Evolutionary conservation across 2,113 vertebrate genomes (phyloP), one percentile per base, ranked within the genome.

Genomic region (Euleptes europaea): DNA sequence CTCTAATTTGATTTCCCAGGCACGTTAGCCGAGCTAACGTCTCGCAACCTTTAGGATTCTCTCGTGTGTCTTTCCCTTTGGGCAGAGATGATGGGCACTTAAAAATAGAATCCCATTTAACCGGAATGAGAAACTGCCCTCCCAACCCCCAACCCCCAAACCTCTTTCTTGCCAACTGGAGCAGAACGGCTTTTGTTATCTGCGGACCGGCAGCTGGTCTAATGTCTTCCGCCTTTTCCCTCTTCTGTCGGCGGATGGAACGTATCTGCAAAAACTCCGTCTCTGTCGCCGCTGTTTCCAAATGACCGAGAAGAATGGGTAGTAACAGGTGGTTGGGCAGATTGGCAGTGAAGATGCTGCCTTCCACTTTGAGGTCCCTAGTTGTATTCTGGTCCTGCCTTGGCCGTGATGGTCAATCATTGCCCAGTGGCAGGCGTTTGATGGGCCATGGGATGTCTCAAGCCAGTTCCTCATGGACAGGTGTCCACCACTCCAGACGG

Each of bases 301-400:
- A 26, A 3, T 1, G 1, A 40, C 0, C 0, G 33, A 79, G 73
- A 3, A 1, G 75, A 42, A 28, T 13, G 0, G 3, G 2, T 19
- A 82, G 54, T 1, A 75, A 86, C 93, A 93, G 89, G 92, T 92
- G 92, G 89, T 0, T 83, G 0, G 28, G 88, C 92, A 94, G 92
- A 90, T 89, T 89, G 93, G 88, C 0, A 15, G 87, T 35, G 72
- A 85, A 85, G 88, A 66, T 0, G 1, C 54, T 28, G 86, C 83
- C 15, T 72, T 47, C 76, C 86, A 76, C 87, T 86, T 73, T 0
- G 1, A 35, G 91, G 89, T 87, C 90, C 65, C 2, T 0, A 13
- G 60, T 87, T 81, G 0, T 0, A 28, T 85, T 6, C 4, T 0
- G 11, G 82, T 84, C 80, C 82, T 0, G 2, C 38, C 8, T 35